phyloP scores from a whole-genome alignment of 2,888 invertebrate species.

The Lepetodrilus schrolli region DNA sequence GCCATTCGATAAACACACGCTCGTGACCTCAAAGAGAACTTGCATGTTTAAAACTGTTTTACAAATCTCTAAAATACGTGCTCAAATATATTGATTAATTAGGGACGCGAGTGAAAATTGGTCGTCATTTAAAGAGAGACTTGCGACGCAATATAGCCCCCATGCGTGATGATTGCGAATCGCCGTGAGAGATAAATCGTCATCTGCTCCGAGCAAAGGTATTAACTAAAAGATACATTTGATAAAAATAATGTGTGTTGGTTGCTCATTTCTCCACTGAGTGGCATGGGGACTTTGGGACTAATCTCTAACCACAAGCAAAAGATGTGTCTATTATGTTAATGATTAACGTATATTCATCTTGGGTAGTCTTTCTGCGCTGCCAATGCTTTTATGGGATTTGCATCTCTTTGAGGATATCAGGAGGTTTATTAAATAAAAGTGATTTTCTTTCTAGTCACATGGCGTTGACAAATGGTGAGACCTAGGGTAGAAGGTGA shows the following conservation, averaged over 20 bases:
- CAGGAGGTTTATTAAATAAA: conserved; percentile 18
- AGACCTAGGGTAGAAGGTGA: background rate
- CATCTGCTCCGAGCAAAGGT: background rate
- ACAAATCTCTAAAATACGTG: conserved; percentile 32
- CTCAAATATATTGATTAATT: conserved; percentile 36
- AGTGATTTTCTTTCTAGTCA: background rate
- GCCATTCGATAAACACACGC: conserved; percentile 27
- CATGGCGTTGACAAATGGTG: background rate
- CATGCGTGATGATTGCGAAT: background rate
- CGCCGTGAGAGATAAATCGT: conserved; percentile 10
- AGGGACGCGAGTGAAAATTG: conserved; percentile 27
- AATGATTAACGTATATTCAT: background rate
- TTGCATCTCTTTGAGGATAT: background rate
- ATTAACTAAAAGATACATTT: conserved; percentile 17
- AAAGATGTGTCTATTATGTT: conserved; percentile 6
- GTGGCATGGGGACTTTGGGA: background rate
- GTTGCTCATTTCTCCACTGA: background rate
- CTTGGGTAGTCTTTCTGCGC: no score
- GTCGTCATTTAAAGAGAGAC: conserved; percentile 1
- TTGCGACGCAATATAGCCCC: background rate
- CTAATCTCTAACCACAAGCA: background rate
- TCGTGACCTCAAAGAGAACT: conserved; percentile 28
- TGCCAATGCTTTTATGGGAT: background rate
- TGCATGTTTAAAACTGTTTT: conserved; percentile 32
- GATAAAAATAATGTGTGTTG: background rate